Evolutionary conservation across 2,113 vertebrate genomes (phyloP).

Genomic region (Cololabis saira): DNA sequence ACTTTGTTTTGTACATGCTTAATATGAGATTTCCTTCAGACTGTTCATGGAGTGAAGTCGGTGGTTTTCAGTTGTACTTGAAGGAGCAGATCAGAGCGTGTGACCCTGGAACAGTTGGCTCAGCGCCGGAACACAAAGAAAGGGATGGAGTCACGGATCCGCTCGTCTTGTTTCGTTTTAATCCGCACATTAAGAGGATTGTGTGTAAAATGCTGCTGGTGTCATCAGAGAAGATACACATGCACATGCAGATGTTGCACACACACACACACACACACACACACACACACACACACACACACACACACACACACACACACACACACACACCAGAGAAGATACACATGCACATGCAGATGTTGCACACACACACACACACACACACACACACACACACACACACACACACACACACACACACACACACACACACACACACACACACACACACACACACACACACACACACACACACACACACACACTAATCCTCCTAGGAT

Average conservation of each 20-base stretch:
- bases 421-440: conserved; percentile 33
- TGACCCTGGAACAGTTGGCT: conserved; percentile 6
- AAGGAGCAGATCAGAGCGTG: neutral
- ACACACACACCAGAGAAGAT: conserved; percentile 20
- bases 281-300: neutral
- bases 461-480: conserved; percentile 1
- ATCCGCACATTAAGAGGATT: conserved; percentile 68
- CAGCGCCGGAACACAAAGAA: conserved; percentile 17
- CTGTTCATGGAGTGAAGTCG: neutral
- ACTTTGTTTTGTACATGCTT: no score
- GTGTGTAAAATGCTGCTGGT: conserved; percentile 45
- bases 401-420: neutral
- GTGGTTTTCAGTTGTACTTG: neutral
- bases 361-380: neutral
- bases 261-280: neutral
- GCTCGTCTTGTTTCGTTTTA: conserved; percentile 43
- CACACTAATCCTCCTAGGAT: conserved; percentile 43
- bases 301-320: neutral
- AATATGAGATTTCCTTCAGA: no score
- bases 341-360: conserved; percentile 58
- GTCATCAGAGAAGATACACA: conserved; percentile 27
- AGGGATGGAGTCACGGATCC: conserved; percentile 22
- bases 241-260: conserved; percentile 57
- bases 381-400: conserved; percentile 46
- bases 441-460: conserved; percentile 18